Evolutionary conservation across 1,140 invertebrate genomes (phyloP).

Genomic region (Acromyrmex heyeri): DNA sequence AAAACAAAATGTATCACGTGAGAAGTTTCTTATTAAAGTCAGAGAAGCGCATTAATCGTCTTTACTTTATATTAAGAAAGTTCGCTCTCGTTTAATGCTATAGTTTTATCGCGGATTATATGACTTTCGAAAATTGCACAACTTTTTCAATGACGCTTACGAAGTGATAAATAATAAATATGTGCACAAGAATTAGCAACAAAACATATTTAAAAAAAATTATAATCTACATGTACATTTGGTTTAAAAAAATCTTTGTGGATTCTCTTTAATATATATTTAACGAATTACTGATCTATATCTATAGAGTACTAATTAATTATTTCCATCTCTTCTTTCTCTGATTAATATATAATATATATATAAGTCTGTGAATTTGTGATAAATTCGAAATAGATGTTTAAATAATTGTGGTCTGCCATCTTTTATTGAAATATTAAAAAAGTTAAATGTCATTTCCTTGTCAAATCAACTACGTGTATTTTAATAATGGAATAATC

Average conservation of each 20-base stretch:
- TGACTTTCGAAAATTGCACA: constrained; percentile 15
- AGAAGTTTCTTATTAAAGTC: constrained; percentile 48
- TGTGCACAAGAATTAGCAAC: background rate
- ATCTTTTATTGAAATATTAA: background rate
- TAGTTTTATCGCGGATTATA: constrained; percentile 37
- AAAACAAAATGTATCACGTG: background rate
- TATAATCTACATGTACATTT: background rate
- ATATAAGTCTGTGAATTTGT: background rate
- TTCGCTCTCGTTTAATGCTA: constrained; percentile 24
- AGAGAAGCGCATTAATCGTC: constrained; percentile 35
- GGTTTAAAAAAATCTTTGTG: background rate
- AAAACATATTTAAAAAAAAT: background rate
- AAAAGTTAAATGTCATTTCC: background rate
- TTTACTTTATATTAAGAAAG: constrained; percentile 55
- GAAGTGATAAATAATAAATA: constrained; percentile 19
- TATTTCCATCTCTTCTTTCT: background rate
- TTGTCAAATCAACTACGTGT: background rate
- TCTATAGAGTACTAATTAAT: background rate
- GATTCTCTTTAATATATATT: background rate
- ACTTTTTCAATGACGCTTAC: constrained; percentile 42
- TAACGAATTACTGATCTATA: background rate
- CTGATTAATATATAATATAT: background rate
- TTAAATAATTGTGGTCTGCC: background rate
- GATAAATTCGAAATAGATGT: background rate
- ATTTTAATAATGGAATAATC: background rate